phyloP scores from a whole-genome alignment of 2,113 vertebrate genomes.

The Leptocoma aspasia region DNA sequence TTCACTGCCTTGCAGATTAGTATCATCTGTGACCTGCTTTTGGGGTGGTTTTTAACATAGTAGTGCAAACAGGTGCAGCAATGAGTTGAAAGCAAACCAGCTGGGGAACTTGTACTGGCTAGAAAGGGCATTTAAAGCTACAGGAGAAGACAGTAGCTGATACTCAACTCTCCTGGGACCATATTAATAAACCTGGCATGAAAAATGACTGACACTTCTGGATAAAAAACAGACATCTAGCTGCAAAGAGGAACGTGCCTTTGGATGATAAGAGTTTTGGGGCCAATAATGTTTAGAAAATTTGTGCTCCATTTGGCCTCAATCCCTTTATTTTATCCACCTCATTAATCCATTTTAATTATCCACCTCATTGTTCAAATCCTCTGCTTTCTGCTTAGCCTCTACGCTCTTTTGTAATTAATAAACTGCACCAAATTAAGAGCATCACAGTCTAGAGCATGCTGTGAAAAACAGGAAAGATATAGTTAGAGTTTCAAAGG shows the following conservation, averaged over 20 bases:
- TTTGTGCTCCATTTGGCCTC: slow-evolving; percentile 13
- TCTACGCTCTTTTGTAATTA: not conserved
- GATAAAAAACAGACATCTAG: not conserved
- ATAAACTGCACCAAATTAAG: slow-evolving; percentile 34
- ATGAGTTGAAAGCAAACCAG: not conserved
- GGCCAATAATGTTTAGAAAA: not conserved
- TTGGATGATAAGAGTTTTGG: not conserved
- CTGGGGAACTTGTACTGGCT: not conserved
- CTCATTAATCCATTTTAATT: slow-evolving; percentile 65
- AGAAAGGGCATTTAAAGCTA: not conserved
- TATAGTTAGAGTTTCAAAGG: slow-evolving; percentile 2
- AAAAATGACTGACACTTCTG: not conserved
- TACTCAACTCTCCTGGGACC: not conserved
- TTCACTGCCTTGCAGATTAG: not conserved
- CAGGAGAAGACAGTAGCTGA: not conserved
- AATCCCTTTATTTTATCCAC: slow-evolving; percentile 50
- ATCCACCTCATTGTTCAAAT: slow-evolving; percentile 55
- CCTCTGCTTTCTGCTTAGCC: slow-evolving; percentile 1
- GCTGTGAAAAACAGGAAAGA: not conserved
- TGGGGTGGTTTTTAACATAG: not conserved
- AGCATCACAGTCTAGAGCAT: not conserved
- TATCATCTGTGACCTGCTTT: not conserved
- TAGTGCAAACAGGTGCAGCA: not conserved
- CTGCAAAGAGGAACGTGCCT: not conserved
- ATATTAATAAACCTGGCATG: not conserved